phyloP scores from a whole-genome alignment of 30 jellyfish, hydroid and myxozoan genomes.

The Aurelia aurita region DNA sequence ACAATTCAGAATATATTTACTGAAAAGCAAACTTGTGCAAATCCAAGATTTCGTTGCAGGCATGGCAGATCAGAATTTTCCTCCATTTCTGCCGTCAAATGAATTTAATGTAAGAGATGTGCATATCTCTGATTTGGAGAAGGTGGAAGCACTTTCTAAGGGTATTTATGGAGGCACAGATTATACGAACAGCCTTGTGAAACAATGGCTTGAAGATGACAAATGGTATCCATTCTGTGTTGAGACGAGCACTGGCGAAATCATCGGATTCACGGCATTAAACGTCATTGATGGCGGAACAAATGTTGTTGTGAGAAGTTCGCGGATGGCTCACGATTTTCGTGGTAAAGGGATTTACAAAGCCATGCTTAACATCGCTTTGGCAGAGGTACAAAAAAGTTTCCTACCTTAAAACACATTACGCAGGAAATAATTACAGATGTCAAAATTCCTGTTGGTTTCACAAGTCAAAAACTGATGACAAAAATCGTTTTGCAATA shows the following conservation, averaged over 20 bases:
- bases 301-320: not conserved
- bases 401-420: not conserved
- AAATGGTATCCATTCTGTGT: not conserved
- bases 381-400: not conserved
- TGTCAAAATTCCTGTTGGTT: too few relatives aligned
- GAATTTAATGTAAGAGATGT: too few relatives aligned
- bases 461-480: too few relatives aligned
- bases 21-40: too few relatives aligned
- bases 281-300: not conserved
- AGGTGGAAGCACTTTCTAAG: not conserved
- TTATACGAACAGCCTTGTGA: not conserved
- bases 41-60: too few relatives aligned
- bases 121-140: too few relatives aligned
- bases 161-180: not conserved
- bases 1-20: too few relatives aligned
- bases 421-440: not conserved
- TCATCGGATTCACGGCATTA: conserved; percentile 10
- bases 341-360: conserved; percentile 24
- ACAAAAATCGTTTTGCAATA: too few relatives aligned
- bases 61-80: too few relatives aligned
- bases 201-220: conserved; percentile 12
- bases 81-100: too few relatives aligned
- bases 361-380: not conserved
- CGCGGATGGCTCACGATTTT: not conserved
- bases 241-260: not conserved